Conservation (phyloP, 2,888 invertebrate genomes). For the Napeogenes sylphis region DNA sequence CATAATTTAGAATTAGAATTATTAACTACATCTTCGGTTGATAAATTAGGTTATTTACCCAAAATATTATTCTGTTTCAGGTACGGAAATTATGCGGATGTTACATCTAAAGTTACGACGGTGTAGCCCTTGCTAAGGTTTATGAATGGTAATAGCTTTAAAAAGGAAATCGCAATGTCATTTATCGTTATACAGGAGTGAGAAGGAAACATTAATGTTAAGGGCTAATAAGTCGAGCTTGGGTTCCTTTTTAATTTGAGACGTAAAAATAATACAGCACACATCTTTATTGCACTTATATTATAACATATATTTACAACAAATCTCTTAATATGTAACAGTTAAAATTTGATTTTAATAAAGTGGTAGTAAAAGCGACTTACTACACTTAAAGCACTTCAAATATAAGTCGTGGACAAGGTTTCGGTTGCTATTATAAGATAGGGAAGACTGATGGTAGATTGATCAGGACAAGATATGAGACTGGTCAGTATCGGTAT, state of each 20-base stretch:
- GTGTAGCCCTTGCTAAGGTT: constrained; percentile 20
- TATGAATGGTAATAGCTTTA: constrained; percentile 25
- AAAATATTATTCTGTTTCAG: constrained; percentile 59
- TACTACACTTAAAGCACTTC: no score
- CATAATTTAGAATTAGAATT: no score
- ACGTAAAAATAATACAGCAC: no score
- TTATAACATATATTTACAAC: no score
- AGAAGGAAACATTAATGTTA: constrained; percentile 18
- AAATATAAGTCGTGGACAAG: no score
- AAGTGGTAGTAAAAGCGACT: no score
- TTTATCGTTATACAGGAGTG: constrained; percentile 17
- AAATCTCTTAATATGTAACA: neutral
- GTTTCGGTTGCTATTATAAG: no score
- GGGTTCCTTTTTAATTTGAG: constrained; percentile 1
- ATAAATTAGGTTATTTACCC: constrained; percentile 41
- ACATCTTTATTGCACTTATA: no score
- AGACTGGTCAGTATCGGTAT: constrained; percentile 11
- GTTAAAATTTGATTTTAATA: no score
- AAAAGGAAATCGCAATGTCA: constrained; percentile 23
- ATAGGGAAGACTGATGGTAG: no score
- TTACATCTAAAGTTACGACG: constrained; percentile 10
- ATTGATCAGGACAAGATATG: neutral
- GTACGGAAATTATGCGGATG: constrained; percentile 49
- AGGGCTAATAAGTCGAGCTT: constrained; percentile 15
- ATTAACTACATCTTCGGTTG: neutral